phyloP scores from a whole-genome alignment of 2,888 invertebrate genomes.

The Nudaria mundana region DNA sequence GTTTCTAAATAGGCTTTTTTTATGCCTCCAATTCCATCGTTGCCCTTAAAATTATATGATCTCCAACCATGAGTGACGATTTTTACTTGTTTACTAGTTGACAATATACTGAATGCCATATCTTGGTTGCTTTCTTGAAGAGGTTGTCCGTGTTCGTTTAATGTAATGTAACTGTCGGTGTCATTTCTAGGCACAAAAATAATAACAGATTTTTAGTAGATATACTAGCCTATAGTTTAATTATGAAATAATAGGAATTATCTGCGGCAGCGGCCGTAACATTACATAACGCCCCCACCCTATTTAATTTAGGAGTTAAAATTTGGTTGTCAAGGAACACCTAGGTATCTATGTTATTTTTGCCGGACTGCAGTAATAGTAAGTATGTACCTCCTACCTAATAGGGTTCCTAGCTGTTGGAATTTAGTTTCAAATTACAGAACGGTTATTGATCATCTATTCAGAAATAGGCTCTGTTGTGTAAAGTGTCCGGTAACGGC shows the following conservation, averaged over 20 bases:
- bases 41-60: constrained; percentile 61
- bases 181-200: constrained; percentile 33
- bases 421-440: too few relatives aligned
- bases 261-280: background rate
- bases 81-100: constrained; percentile 51
- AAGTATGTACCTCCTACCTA: too few relatives aligned
- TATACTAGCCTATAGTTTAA: background rate
- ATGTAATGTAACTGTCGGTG: constrained; percentile 33
- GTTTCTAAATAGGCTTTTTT: constrained; percentile 62
- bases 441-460: too few relatives aligned
- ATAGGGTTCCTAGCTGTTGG: too few relatives aligned
- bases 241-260: background rate
- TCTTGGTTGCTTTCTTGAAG: constrained; percentile 11
- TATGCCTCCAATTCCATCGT: constrained; percentile 49
- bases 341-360: too few relatives aligned
- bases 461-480: too few relatives aligned
- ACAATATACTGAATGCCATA: constrained; percentile 11
- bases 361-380: too few relatives aligned
- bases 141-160: constrained; percentile 35
- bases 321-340: too few relatives aligned
- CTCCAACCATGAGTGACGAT: constrained; percentile 77
- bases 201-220: background rate
- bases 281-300: too few relatives aligned
- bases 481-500: too few relatives aligned
- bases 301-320: too few relatives aligned